phyloP scores from a whole-genome alignment of 2,888 invertebrate species.

The Atrina japonica region DNA sequence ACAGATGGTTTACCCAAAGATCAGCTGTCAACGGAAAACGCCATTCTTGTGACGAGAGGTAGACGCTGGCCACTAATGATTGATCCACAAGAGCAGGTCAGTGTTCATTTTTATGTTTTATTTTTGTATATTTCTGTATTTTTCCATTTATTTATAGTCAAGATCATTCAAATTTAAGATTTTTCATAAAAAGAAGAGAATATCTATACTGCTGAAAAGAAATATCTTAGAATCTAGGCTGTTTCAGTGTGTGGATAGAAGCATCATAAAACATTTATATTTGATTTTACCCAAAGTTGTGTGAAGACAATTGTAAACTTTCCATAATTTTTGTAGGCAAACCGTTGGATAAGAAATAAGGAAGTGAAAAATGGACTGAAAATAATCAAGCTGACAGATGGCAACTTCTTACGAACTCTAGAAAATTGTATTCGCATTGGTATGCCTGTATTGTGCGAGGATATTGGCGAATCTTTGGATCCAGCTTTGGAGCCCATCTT shows the following conservation, averaged over 20 bases:
- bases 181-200: no score
- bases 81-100: no score
- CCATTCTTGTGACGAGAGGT: slow-evolving; percentile 80
- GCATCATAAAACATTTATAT: no score
- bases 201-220: no score
- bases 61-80: slow-evolving; percentile 82
- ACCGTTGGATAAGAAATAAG: slow-evolving; percentile 80
- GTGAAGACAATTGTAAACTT: no score
- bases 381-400: slow-evolving; percentile 80
- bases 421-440: slow-evolving; percentile 81
- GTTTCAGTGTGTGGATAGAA: no score
- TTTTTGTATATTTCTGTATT: no score
- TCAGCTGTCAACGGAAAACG: slow-evolving; percentile 81
- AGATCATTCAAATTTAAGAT: no score
- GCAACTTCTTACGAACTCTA: slow-evolving; percentile 79
- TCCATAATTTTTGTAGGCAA: slow-evolving; percentile 72
- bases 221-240: no score
- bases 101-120: no score
- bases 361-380: slow-evolving; percentile 79
- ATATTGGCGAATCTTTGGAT: slow-evolving; percentile 79
- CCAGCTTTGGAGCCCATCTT: slow-evolving; percentile 81
- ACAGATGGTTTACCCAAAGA: slow-evolving; percentile 80
- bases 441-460: slow-evolving; percentile 81
- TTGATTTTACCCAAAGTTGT: no score
- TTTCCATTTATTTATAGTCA: no score